A percentile compares a stretch with the other conserved stretches of the same genome.
phyloP scores from a whole-genome alignment of 1,140 invertebrate species.

The Sycophila sp. region DNA sequence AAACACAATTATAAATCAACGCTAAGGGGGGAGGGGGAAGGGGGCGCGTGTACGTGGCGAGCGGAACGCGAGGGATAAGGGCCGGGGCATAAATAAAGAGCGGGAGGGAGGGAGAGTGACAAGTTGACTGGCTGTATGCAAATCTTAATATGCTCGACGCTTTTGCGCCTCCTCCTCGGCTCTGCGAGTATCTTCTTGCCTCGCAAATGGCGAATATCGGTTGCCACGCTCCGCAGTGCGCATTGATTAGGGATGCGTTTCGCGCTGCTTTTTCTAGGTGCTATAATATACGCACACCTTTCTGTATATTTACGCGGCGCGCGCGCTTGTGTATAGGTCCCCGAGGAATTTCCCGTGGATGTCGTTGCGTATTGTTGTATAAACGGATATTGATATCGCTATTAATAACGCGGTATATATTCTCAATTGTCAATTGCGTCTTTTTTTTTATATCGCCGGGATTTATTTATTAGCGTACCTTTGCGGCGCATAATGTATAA shows the following conservation, averaged over 20 bases:
- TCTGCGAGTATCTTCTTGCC: constrained; percentile 1
- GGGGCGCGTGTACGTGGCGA: constrained; percentile 16
- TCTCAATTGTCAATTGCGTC: too few relatives aligned
- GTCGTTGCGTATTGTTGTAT: too few relatives aligned
- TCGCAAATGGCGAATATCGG: constrained; percentile 1
- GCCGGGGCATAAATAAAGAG: constrained; percentile 29
- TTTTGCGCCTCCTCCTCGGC: background rate
- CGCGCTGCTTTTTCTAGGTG: background rate
- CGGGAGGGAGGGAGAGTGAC: constrained; percentile 17
- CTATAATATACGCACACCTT: background rate
- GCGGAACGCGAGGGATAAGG: constrained; percentile 17
- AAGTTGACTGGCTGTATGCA: constrained; percentile 33
- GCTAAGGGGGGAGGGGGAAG: constrained; percentile 1
- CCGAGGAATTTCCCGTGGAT: too few relatives aligned
- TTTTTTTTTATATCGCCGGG: too few relatives aligned
- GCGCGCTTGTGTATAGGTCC: background rate
- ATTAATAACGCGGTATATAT: too few relatives aligned
- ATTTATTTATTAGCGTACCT: too few relatives aligned
- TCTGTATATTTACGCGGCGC: background rate
- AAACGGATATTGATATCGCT: too few relatives aligned
- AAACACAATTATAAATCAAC: constrained; percentile 36
- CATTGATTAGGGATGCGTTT: constrained; percentile 19
- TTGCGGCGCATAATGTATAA: too few relatives aligned
- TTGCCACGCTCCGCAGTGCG: constrained; percentile 1
- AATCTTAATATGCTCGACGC: constrained; percentile 25